Evolutionary conservation across 2,113 vertebrate species (phyloP), one percentile per base, ranked within the genome.

Genomic region (Callipepla californica): DNA sequence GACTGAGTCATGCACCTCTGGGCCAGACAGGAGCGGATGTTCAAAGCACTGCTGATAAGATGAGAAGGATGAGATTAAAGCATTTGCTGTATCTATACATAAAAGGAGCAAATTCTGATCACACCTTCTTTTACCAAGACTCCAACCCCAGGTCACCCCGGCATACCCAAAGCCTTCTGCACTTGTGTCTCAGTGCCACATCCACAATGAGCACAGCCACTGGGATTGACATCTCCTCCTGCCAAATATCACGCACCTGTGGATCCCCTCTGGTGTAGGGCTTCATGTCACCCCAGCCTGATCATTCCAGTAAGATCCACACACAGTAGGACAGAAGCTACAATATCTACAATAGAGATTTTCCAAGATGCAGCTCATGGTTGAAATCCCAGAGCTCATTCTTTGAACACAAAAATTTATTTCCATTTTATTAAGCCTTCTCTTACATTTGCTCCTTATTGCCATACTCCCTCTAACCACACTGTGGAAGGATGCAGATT

Each of bases 391-490:
- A 62, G 59, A 92, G 88, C 63, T 72, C 78, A 69, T 20, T n/a
- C 38, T 66, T n/a, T 77, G 40, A 88, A 80, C 3, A 62, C 51
- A 47, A 67, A 48, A 45, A 66, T 38, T 59, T 90, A 55, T 75
- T 91, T 92, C 55, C 59, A 63, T 83, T 89, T 69, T 32, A 76
- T 72, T 65, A 72, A 30, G 30, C 45, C 36, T 38, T 57, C 59
- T 70, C 66, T 72, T 66, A 22, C 44, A n/a, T 51, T 21, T 81
- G 40, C 42, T 86, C 92, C 85, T 86, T 80, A 85, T 85, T 83
- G 81, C 58, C 11, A 11, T 53, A 63, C 30, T 87, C 50, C n/a
- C 34, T 58, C 62, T 67, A 53, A 36, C 17, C 74, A 69, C 2
- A 30, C 47, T 47, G 16, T 14, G 32, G 30, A 83, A 79, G 4